Percentiles rank a stretch among this genome's conserved stretches.
These are phyloP conservation scores for Brachionus paranguensis DNA, from an alignment of 1,140 invertebrate genomes.

Conservation along the genomic window DNA sequence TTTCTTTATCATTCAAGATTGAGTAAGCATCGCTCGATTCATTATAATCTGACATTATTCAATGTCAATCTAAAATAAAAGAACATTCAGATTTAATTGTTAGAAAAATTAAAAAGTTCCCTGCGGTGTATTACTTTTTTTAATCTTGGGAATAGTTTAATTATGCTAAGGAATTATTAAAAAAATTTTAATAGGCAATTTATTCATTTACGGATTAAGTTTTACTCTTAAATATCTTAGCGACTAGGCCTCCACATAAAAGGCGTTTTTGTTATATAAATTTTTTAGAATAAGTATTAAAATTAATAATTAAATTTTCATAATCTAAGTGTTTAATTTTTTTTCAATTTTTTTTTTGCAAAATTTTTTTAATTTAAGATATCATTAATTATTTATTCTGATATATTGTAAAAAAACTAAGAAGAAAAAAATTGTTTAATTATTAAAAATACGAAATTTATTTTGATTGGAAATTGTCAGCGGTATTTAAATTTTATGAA, in stretches of 20 bases:
- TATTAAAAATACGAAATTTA: neutral
- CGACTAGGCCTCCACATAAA: neutral
- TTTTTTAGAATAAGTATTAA: neutral
- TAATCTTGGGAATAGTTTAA: neutral
- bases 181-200: neutral
- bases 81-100: neutral
- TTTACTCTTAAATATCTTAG: neutral
- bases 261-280: neutral
- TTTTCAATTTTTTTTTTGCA: neutral
- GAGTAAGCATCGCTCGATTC: neutral
- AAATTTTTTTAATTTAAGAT: too few relatives aligned
- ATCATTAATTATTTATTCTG: too few relatives aligned
- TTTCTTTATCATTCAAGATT: neutral
- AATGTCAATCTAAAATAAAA: neutral
- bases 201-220: neutral
- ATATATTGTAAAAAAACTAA: too few relatives aligned
- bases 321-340: neutral
- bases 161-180: neutral
- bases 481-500: neutral
- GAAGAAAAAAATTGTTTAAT: too few relatives aligned
- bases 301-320: neutral
- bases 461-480: neutral
- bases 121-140: neutral
- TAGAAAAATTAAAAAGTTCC: neutral
- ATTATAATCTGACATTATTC: neutral